These are phyloP conservation scores for Myripristis jacobus DNA, from an alignment of 2,797 vertebrate genomes.

Conservation along the genomic window DNA sequence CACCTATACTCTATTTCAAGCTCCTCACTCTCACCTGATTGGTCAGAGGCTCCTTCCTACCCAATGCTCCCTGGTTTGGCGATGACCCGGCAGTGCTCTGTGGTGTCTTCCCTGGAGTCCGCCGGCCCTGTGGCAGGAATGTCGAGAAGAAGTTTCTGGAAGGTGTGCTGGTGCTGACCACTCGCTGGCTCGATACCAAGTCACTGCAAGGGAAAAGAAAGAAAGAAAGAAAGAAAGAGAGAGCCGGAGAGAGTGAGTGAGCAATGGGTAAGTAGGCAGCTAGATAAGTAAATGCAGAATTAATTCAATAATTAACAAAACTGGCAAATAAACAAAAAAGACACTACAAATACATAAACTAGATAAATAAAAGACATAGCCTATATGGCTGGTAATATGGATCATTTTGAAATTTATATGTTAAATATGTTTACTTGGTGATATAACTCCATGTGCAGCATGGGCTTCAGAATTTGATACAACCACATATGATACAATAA, in stretches of 20 bases:
- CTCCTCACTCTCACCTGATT: slow-evolving; percentile 82
- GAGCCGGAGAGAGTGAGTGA: too few species aligned
- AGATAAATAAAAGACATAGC: too few species aligned
- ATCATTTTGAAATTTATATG: too few species aligned
- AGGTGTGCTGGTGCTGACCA: slow-evolving; percentile 82
- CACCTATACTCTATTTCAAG: too few species aligned
- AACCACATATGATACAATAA: too few species aligned
- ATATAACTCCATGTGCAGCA: too few species aligned
- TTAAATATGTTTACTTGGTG: too few species aligned
- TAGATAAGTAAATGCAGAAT: neutral
- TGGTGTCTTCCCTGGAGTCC: slow-evolving; percentile 79
- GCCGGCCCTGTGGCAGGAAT: slow-evolving; percentile 91
- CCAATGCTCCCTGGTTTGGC: slow-evolving; percentile 82
- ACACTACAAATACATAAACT: too few species aligned
- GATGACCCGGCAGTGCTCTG: slow-evolving; percentile 77
- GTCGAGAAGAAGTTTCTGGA: slow-evolving; percentile 93
- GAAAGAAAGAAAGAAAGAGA: neutral
- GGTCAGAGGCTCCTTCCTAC: slow-evolving; percentile 84
- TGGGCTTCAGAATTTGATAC: too few species aligned
- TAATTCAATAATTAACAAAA: too few species aligned
- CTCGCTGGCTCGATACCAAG: slow-evolving; percentile 91
- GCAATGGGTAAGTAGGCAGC: neutral
- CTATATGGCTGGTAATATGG: too few species aligned
- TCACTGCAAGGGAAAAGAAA: slow-evolving; percentile 78
- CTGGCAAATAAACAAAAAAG: too few species aligned